phyloP scores from a whole-genome alignment of 1,140 invertebrate genomes.

The Trissolcus basalis region DNA sequence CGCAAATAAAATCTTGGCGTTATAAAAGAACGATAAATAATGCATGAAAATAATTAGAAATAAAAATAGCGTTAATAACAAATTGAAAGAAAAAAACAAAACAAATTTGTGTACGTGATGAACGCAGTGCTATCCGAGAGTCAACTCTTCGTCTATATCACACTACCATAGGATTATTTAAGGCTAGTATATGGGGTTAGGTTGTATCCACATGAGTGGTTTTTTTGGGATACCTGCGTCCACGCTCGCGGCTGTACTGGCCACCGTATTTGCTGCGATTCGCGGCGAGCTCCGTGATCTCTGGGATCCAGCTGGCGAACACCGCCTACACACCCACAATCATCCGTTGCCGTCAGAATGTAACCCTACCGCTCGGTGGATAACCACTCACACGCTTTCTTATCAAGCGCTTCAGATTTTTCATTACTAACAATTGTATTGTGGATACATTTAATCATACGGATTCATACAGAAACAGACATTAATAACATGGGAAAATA shows the following conservation, averaged over 20 bases:
- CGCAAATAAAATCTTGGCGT: too few species aligned
- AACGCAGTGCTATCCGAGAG: constrained; percentile 65
- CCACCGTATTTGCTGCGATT: constrained; percentile 98
- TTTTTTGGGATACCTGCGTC: constrained; percentile 90
- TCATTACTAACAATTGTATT: constrained; percentile 41
- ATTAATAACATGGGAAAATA: constrained; percentile 40
- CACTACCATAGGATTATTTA: constrained; percentile 62
- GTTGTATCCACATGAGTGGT: constrained; percentile 68
- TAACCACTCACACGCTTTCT: constrained; percentile 51
- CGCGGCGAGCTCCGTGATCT: constrained; percentile 98
- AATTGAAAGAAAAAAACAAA: not conserved
- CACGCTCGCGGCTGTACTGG: constrained; percentile 97
- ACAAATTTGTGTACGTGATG: constrained; percentile 41
- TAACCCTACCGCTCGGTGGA: constrained; percentile 62
- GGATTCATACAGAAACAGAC: constrained; percentile 36
- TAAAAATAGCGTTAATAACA: not conserved
- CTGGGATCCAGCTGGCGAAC: constrained; percentile 99
- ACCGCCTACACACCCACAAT: constrained; percentile 89
- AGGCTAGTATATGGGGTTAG: constrained; percentile 59
- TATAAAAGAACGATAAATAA: too few species aligned
- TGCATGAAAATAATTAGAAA: not conserved
- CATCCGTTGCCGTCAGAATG: constrained; percentile 74
- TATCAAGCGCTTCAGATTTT: constrained; percentile 51
- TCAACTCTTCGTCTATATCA: constrained; percentile 66
- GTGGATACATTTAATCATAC: constrained; percentile 42